A percentile compares a stretch with the other conserved stretches of the same genome.
These are phyloP conservation scores for Squalus acanthias DNA, from an alignment of 2,797 vertebrate genomes.

Conservation along the genomic window DNA sequence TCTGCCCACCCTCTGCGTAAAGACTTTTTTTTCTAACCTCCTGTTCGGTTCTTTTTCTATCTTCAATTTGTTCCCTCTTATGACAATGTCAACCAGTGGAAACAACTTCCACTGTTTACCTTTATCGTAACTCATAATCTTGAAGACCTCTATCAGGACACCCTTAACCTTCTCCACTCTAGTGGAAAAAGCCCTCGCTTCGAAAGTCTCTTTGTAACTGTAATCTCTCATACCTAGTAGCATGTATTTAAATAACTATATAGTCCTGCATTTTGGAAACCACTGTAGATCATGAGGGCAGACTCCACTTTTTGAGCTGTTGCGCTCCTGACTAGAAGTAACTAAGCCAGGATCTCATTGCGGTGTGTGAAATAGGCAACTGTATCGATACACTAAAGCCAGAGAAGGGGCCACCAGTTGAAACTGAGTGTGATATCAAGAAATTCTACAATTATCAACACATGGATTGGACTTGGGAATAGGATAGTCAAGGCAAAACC, in stretches of 20 bases:
- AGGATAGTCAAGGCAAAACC: neutral
- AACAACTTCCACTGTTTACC: neutral
- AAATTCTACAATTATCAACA: neutral
- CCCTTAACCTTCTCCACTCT: neutral
- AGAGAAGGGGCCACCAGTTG: neutral
- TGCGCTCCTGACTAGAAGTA: neutral
- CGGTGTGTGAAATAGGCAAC: neutral
- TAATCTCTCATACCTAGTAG: neutral
- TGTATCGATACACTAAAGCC: neutral
- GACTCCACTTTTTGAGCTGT: neutral
- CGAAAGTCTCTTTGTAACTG: too few relatives aligned
- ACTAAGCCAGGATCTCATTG: neutral
- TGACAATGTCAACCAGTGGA: neutral
- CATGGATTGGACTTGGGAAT: neutral
- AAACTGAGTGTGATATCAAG: neutral
- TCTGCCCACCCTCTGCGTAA: neutral
- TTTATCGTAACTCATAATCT: neutral
- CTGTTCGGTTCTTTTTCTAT: neutral
- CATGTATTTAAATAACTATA: neutral
- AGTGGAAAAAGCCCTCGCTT: neutral
- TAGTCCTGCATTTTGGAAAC: neutral
- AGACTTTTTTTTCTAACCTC: neutral
- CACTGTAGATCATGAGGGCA: too few relatives aligned
- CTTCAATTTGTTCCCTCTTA: neutral
- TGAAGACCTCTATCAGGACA: neutral